Conservation (phyloP, 2,113 vertebrate species). For the Eleginops maclovinus region DNA sequence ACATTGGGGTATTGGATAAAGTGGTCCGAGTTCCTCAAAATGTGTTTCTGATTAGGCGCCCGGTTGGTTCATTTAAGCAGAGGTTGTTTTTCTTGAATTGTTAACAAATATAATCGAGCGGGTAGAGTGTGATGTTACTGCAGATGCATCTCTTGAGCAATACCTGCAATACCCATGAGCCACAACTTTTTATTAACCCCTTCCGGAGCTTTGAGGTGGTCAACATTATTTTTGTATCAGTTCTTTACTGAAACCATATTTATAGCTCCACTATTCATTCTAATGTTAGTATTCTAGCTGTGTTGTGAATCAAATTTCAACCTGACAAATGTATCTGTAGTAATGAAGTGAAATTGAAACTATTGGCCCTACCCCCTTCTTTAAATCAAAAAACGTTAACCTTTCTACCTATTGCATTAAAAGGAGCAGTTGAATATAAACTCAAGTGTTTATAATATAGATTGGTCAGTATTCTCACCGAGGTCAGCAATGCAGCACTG, state of each 20-base stretch:
- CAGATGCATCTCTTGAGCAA: conserved; percentile 17
- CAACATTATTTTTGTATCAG: neutral
- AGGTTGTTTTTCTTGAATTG: conserved; percentile 46
- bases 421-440: neutral
- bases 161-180: neutral
- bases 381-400: neutral
- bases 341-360: too few species aligned
- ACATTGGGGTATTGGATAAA: conserved; percentile 61
- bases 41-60: conserved; percentile 75
- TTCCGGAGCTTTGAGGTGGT: neutral
- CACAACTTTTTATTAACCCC: neutral
- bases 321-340: neutral
- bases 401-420: neutral
- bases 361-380: neutral
- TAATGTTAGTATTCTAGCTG: neutral
- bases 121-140: conserved; percentile 15
- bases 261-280: neutral
- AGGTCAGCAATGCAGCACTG: conserved; percentile 99
- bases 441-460: neutral
- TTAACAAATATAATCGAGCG: conserved; percentile 27
- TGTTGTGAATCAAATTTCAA: neutral
- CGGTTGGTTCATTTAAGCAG: conserved; percentile 22
- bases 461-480: conserved; percentile 81
- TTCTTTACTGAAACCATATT: neutral
- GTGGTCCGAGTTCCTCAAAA: conserved; percentile 57